Conservation (phyloP, 2,113 vertebrate species). For the Dromaius novaehollandiae region DNA sequence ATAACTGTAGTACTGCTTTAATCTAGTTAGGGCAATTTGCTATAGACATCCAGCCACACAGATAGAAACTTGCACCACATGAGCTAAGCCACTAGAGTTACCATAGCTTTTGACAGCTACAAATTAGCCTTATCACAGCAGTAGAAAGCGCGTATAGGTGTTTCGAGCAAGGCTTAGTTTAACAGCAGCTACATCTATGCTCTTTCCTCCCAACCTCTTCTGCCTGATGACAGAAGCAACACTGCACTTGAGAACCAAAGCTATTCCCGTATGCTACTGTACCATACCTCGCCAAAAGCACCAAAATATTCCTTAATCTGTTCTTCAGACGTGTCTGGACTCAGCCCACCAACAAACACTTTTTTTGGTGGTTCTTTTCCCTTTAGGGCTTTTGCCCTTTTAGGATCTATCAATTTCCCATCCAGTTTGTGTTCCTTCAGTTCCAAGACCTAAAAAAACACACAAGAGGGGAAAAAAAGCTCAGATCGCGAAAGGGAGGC, state of each 20-base stretch:
- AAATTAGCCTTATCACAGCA: too few species aligned
- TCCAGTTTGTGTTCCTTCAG: constrained; percentile 90
- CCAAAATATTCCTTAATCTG: constrained; percentile 91
- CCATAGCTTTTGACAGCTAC: neutral
- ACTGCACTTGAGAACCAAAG: neutral
- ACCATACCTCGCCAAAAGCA: constrained; percentile 83
- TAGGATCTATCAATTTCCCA: constrained; percentile 89
- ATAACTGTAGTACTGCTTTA: too few species aligned
- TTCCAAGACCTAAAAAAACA: constrained; percentile 81
- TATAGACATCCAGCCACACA: neutral
- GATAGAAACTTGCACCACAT: too few species aligned
- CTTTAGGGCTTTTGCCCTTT: constrained; percentile 88
- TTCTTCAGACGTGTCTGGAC: constrained; percentile 89
- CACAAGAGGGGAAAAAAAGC: neutral
- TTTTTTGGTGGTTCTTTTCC: constrained; percentile 90
- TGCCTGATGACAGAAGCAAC: neutral
- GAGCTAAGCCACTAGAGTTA: neutral
- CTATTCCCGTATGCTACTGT: rapidly evolving
- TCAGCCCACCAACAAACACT: constrained; percentile 89
- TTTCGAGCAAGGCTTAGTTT: neutral
- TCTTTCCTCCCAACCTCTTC: neutral
- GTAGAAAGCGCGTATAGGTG: rapidly evolving
- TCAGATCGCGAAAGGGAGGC: neutral
- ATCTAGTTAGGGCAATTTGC: too few species aligned
- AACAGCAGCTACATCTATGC: neutral